Evolutionary conservation across 1,140 invertebrate species (phyloP).

Genomic region (Zeugodacus cucurbitae): DNA sequence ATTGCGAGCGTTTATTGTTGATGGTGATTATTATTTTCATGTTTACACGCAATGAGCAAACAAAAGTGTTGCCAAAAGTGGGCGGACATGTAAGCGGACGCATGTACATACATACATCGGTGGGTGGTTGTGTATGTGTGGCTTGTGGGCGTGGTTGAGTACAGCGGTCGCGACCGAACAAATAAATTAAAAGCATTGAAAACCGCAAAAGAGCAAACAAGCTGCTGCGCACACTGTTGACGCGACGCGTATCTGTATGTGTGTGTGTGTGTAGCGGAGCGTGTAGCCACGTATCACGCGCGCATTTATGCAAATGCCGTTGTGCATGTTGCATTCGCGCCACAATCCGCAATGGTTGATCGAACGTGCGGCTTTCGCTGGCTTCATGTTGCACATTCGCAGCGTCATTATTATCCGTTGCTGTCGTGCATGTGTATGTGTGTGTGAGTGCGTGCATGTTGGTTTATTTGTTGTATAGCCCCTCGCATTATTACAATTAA

Average conservation of each 20-base stretch:
- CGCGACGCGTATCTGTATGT: background rate
- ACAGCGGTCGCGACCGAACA: background rate
- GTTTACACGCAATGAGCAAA: constrained; percentile 29
- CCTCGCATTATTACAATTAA: constrained; percentile 62
- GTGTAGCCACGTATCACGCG: background rate
- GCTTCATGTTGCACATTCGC: background rate
- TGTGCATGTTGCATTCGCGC: background rate
- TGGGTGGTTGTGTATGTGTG: background rate
- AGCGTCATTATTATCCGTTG: background rate
- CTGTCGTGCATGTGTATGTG: background rate
- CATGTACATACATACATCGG: no score
- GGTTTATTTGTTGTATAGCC: background rate
- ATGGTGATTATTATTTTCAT: constrained; percentile 17
- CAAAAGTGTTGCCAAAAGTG: constrained; percentile 16
- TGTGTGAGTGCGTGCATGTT: background rate
- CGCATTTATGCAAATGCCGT: background rate
- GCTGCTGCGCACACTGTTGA: background rate
- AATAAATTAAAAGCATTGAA: constrained; percentile 38
- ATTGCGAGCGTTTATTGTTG: background rate
- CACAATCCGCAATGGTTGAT: constrained; percentile 17
- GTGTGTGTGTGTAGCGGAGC: background rate
- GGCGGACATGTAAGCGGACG: background rate
- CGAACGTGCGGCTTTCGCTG: constrained; percentile 6
- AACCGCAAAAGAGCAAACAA: constrained; percentile 18
- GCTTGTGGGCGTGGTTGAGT: background rate